phyloP scores from a whole-genome alignment of 2,888 invertebrate species.

The Parnassius orleans region DNA sequence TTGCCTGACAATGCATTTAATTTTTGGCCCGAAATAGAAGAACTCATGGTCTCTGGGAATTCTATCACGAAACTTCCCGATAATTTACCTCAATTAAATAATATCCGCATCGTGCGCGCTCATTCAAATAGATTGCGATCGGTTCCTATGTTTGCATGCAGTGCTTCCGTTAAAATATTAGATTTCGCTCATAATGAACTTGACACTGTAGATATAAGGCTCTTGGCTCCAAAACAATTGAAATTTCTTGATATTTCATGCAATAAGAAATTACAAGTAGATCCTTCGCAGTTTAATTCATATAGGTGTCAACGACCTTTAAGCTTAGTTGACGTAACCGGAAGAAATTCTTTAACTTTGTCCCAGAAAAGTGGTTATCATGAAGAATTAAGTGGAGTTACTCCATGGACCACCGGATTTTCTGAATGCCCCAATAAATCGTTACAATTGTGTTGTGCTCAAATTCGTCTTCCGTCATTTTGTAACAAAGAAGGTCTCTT shows the following conservation, averaged over 20 bases:
- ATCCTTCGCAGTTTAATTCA: conserved; percentile 89
- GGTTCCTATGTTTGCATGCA: conserved; percentile 88
- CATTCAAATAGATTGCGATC: conserved; percentile 90
- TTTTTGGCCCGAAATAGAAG: conserved; percentile 90
- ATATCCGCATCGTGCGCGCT: conserved; percentile 87
- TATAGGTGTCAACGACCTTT: conserved; percentile 90
- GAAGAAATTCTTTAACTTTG: conserved; percentile 86
- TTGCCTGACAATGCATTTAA: conserved; percentile 87
- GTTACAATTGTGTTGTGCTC: conserved; percentile 87
- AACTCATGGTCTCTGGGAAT: conserved; percentile 91
- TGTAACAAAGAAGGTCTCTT: conserved; percentile 91
- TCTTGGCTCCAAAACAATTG: conserved; percentile 89
- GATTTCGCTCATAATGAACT: conserved; percentile 93
- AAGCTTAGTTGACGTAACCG: conserved; percentile 92
- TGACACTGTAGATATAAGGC: conserved; percentile 88
- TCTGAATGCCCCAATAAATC: conserved; percentile 90
- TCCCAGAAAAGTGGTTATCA: conserved; percentile 73
- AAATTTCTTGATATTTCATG: conserved; percentile 93
- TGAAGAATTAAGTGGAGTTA: conserved; percentile 77
- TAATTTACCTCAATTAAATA: conserved; percentile 85
- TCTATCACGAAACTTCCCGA: conserved; percentile 88
- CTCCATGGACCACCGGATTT: conserved; percentile 91
- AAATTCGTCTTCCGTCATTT: conserved; percentile 88
- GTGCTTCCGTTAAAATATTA: conserved; percentile 87
- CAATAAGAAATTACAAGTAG: conserved; percentile 90